Evolutionary conservation across 2,113 vertebrate genomes (phyloP).

Genomic region (Emydocephalus ijimae): DNA sequence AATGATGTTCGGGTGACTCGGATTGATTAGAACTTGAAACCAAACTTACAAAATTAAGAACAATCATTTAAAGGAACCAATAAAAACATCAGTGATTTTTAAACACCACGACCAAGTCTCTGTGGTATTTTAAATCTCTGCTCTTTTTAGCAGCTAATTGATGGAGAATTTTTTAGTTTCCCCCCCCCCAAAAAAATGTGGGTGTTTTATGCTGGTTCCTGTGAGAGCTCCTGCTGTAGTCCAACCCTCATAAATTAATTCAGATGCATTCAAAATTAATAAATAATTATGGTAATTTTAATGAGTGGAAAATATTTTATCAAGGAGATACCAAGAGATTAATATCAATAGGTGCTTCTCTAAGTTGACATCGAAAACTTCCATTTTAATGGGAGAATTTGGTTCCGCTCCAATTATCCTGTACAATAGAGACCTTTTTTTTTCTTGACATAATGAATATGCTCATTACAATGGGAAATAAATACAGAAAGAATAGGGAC

Average conservation of each 20-base stretch:
- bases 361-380: neutral
- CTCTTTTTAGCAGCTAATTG: neutral
- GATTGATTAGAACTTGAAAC: neutral
- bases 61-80: neutral
- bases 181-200: neutral
- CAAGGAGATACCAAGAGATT: neutral
- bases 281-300: neutral
- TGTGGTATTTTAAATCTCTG: neutral
- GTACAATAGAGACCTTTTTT: neutral
- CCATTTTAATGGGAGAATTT: neutral
- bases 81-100: neutral
- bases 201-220: neutral
- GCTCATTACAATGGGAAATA: neutral
- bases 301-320: neutral
- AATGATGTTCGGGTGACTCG: too few relatives aligned
- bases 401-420: neutral
- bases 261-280: neutral
- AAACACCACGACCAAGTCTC: neutral
- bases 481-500: neutral
- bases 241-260: neutral
- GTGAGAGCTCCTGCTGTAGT: neutral
- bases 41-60: neutral
- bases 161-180: neutral
- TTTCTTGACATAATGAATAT: neutral
- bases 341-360: neutral